Evolutionary conservation across 1,140 invertebrate genomes (phyloP), one percentile per base, ranked within the genome.

Genomic region (Hypothenemus hampei): DNA sequence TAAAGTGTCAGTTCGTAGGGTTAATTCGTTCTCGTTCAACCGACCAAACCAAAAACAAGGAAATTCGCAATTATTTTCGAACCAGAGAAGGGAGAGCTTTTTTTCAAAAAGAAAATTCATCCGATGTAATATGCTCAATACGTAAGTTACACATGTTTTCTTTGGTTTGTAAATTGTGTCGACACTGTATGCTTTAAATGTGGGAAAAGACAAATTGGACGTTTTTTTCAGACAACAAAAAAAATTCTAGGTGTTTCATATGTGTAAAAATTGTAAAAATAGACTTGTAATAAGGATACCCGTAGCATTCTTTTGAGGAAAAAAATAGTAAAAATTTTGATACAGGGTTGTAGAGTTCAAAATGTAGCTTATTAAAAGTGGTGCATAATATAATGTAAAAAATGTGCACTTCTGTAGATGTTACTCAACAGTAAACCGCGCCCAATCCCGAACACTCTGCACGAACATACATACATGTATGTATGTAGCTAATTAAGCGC

Each of bases 291-390:
- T 18, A 40, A 40, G 21, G 18, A 39, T 24, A 49, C 20, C 29
- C 20, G 8, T 41, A 51, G 7, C 24, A 22, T 22, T 41, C n/a
- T 44, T 44, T 44, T 37, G 21, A 15, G 23, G n/a, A 39, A 50
- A 18, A 50, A 40, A 50, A 40, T 50, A 44, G 18, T 36, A 37
- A 47, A 49, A 49, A 47, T 18, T 47, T 47, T 39, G 20, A 49
- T 49, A 49, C 47, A 41, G 50, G 50, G 37, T 43, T 53, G 41
- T 53, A 53, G 41, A 53, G 50, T 53, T 41, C 50, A 53, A 53
- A 52, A 53, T 44, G 23, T 53, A 53, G 49, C 39, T 23, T 24
- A 36, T 35, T 16, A 23, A 18, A 13, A 4, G n/a, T 10, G 31
- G 24, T 51, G 35, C 11, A 29, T 29, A 21, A 51, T 36, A 31